phyloP scores from a whole-genome alignment of 1,140 invertebrate genomes.

The Leptestheria dahalacensis region DNA sequence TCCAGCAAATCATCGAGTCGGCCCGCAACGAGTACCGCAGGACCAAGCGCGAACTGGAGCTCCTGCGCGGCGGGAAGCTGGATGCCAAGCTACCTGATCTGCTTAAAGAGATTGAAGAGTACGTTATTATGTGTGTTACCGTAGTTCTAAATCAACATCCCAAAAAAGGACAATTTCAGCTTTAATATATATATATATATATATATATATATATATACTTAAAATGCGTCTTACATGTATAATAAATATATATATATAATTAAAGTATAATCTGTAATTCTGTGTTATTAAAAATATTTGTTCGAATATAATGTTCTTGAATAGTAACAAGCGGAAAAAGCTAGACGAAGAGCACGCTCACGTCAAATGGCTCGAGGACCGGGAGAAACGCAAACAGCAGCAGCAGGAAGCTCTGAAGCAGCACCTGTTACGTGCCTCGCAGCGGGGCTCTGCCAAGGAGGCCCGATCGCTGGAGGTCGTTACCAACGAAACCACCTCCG shows the following conservation, averaged over 20 bases:
- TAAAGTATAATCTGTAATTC: too few species aligned
- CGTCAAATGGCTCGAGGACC: constrained; percentile 49
- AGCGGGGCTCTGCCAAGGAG: neutral
- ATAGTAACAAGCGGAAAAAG: constrained; percentile 44
- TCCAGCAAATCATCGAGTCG: constrained; percentile 48
- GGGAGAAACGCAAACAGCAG: constrained; percentile 44
- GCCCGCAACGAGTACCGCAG: constrained; percentile 54
- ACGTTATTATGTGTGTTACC: constrained; percentile 21
- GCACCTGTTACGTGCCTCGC: constrained; percentile 2
- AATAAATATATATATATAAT: too few species aligned
- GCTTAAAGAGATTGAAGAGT: constrained; percentile 52
- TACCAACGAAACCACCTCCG: constrained; percentile 3
- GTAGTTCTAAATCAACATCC: too few species aligned
- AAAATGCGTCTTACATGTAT: too few species aligned
- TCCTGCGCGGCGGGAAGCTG: constrained; percentile 33
- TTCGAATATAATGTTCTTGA: too few species aligned
- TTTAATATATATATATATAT: too few species aligned
- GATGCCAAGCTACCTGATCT: constrained; percentile 55
- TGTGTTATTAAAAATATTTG: too few species aligned
- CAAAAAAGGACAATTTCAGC: too few species aligned
- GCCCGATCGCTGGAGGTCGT: neutral
- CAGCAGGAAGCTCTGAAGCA: constrained; percentile 32
- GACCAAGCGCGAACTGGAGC: constrained; percentile 44
- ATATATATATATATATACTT: too few species aligned
- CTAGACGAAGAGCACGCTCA: constrained; percentile 46